Conservation (phyloP, 2,888 invertebrate species). For the Entomobrya proxima region DNA sequence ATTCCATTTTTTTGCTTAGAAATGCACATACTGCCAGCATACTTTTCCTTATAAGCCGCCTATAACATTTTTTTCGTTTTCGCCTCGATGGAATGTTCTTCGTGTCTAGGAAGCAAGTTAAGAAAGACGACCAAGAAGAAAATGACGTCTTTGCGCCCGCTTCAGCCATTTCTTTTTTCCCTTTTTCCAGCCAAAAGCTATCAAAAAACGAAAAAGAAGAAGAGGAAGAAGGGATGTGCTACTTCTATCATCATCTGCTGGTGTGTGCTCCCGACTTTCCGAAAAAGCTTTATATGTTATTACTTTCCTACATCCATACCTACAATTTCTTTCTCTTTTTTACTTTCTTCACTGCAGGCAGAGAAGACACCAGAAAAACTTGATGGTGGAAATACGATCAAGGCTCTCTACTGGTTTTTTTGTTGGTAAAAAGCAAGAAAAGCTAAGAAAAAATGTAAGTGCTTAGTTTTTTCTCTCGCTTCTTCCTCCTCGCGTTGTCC, state of each 20-base stretch:
- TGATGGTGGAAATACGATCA: too few relatives aligned
- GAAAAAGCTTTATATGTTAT: neutral
- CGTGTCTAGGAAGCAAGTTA: slow-evolving; percentile 23
- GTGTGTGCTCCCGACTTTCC: neutral
- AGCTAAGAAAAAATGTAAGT: slow-evolving; percentile 30
- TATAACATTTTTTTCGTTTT: neutral
- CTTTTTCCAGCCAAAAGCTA: slow-evolving; percentile 51
- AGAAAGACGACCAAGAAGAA: neutral
- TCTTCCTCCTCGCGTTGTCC: slow-evolving; percentile 24
- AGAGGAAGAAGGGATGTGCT: slow-evolving; percentile 53
- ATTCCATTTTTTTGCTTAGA: neutral
- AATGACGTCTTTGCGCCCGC: neutral
- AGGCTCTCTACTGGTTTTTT: too few relatives aligned
- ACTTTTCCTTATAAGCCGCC: neutral
- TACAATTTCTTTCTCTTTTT: neutral
- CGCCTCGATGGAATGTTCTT: neutral
- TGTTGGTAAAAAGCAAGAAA: too few relatives aligned
- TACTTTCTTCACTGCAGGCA: neutral
- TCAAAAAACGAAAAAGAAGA: slow-evolving; percentile 46
- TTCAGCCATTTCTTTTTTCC: neutral
- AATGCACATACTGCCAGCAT: neutral
- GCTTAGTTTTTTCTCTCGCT: slow-evolving; percentile 18
- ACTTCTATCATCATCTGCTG: slow-evolving; percentile 59
- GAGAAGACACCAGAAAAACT: too few relatives aligned
- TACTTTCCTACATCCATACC: neutral